phyloP scores from a whole-genome alignment of 1,140 invertebrate species.

The Cotesia typhae region DNA sequence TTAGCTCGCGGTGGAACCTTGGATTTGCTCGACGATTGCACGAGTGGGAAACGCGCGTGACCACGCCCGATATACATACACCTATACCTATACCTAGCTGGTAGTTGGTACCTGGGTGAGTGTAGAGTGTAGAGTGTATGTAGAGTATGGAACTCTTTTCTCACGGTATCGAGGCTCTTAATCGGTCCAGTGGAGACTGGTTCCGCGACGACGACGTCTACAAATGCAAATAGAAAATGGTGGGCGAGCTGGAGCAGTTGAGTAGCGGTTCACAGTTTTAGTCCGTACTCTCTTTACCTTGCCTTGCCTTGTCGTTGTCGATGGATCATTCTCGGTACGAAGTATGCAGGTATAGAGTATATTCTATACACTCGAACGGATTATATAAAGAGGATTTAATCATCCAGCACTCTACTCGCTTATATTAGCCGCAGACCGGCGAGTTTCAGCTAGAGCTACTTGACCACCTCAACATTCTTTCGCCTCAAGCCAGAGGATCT shows the following conservation, averaged over 20 bases:
- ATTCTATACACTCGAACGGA: background rate
- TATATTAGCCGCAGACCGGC: background rate
- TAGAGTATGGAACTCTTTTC: conserved; percentile 36
- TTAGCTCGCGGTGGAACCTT: conserved; percentile 30
- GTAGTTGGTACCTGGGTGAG: conserved; percentile 14
- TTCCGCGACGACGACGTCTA: conserved; percentile 37
- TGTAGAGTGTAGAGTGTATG: conserved; percentile 20
- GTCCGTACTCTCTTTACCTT: no score
- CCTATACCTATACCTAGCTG: no score
- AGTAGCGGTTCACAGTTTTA: background rate
- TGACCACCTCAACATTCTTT: conserved; percentile 7
- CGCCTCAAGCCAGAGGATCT: background rate
- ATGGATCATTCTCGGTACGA: conserved; percentile 11
- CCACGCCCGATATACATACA: conserved; percentile 42
- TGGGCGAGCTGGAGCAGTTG: conserved; percentile 27
- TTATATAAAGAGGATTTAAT: conserved; percentile 42
- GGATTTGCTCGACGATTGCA: conserved; percentile 40
- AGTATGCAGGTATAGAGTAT: no score
- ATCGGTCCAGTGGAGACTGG: conserved; percentile 36
- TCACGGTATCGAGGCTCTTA: conserved; percentile 44
- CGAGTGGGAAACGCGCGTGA: conserved; percentile 43
- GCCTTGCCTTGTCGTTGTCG: background rate
- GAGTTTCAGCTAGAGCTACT: conserved; percentile 10
- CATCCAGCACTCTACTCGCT: conserved; percentile 17
- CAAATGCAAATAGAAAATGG: conserved; percentile 45